Percentiles rank a stretch among this genome's conserved stretches.
Conservation (phyloP, 2,888 invertebrate species). For the Chrysopilus asiliformis region DNA sequence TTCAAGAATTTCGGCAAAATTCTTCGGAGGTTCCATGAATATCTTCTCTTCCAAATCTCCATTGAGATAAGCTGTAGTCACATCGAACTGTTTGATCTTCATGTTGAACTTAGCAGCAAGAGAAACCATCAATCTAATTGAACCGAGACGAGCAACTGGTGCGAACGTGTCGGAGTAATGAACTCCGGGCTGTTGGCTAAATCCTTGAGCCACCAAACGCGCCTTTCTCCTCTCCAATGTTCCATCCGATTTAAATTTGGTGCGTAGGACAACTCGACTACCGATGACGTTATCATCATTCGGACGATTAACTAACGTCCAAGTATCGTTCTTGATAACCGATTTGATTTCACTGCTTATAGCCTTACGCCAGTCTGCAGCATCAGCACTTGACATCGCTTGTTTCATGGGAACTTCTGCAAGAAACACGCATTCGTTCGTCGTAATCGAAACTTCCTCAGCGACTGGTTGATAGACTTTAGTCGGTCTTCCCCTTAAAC, state of each 20-base stretch:
- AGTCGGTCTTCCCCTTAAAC: no score
- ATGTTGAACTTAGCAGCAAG: conserved; percentile 3
- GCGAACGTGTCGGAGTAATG: conserved; percentile 1
- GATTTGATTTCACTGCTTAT: conserved; percentile 1
- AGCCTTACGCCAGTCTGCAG: not conserved
- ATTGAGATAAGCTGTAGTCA: conserved; percentile 2
- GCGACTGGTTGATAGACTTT: no score
- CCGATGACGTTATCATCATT: conserved; percentile 2
- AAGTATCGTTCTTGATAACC: conserved; percentile 2
- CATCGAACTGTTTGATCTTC: conserved; percentile 2
- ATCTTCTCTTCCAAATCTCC: not conserved
- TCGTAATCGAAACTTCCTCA: no score
- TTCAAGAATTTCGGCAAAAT: not conserved
- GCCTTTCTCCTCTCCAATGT: not conserved
- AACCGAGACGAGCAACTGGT: conserved; percentile 4
- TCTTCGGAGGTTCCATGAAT: not conserved
- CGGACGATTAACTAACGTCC: conserved; percentile 2
- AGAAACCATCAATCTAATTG: conserved; percentile 7
- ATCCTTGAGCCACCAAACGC: not conserved
- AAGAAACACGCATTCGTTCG: no score
- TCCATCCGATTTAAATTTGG: conserved; percentile 4
- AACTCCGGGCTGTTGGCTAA: no score
- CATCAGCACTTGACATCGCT: not conserved
- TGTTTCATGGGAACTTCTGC: not conserved
- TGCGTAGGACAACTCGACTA: conserved; percentile 3